phyloP scores from a whole-genome alignment of 2,113 vertebrate genomes.

The Tenrec ecaudatus region DNA sequence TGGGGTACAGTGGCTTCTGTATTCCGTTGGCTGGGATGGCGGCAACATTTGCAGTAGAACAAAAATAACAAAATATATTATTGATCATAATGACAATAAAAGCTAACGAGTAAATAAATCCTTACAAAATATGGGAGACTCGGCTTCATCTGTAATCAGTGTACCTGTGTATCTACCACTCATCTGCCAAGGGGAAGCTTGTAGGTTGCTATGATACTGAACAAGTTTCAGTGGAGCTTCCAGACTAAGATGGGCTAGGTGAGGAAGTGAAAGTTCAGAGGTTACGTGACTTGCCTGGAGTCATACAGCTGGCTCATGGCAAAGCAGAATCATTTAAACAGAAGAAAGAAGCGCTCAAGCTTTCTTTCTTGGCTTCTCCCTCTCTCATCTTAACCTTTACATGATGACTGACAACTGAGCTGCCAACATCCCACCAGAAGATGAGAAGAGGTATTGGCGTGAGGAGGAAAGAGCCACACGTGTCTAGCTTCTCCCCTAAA shows the following conservation, averaged over 20 bases:
- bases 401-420: not conserved
- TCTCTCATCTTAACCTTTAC: not conserved
- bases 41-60: constrained; percentile 13
- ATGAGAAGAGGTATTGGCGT: not conserved
- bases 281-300: constrained; percentile 11
- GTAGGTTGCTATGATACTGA: not conserved
- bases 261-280: not conserved
- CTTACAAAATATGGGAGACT: not conserved
- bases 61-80: not conserved
- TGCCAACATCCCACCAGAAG: not conserved
- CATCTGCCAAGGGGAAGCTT: not conserved
- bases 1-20: not conserved
- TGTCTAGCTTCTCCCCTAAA: not conserved
- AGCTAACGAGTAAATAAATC: not conserved
- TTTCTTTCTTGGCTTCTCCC: not conserved
- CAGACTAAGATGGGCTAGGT: not conserved
- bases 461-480: not conserved
- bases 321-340: not conserved
- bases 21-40: not conserved
- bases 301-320: not conserved
- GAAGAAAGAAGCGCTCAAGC: constrained; percentile 23
- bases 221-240: not conserved
- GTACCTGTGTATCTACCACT: not conserved
- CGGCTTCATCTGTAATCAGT: not conserved
- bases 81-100: constrained; percentile 18